Conservation (phyloP, 2,113 vertebrate species). For the Gallinago paraguaiae region DNA sequence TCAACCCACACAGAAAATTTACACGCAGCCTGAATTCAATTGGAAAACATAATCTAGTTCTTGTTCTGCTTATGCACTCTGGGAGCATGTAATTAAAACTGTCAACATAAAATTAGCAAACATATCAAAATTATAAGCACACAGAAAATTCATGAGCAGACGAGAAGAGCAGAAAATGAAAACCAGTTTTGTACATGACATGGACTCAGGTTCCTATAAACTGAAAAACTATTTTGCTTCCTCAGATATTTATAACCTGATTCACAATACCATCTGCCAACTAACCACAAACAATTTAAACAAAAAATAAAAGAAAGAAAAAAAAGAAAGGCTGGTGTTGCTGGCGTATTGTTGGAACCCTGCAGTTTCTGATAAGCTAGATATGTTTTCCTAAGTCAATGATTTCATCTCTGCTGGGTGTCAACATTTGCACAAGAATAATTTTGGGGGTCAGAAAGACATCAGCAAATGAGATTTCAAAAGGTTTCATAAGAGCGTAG, state of each 20-base stretch:
- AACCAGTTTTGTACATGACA: neutral
- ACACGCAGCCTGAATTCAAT: neutral
- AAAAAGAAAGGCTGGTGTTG: neutral
- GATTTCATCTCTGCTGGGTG: constrained; percentile 61
- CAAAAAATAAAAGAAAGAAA: neutral
- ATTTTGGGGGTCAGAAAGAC: constrained; percentile 66
- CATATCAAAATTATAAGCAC: neutral
- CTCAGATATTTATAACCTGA: neutral
- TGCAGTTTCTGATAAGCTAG: constrained; percentile 42
- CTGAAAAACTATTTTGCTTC: neutral
- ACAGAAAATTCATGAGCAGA: neutral
- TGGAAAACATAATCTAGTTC: neutral
- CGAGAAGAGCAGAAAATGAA: neutral
- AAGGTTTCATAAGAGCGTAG: constrained; percentile 52
- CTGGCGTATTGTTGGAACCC: neutral
- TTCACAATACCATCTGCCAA: constrained; percentile 7
- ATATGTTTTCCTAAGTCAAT: constrained; percentile 15
- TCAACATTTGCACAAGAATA: constrained; percentile 69
- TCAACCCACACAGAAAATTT: neutral
- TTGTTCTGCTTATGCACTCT: neutral
- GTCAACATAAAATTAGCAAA: neutral
- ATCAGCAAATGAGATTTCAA: constrained; percentile 59
- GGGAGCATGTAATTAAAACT: neutral
- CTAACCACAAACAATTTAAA: neutral
- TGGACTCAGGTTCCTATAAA: neutral